Evolutionary conservation across 1,140 invertebrate species (phyloP), one percentile per base, ranked within the genome.

Genomic region (Pogonomyrmex barbatus): DNA sequence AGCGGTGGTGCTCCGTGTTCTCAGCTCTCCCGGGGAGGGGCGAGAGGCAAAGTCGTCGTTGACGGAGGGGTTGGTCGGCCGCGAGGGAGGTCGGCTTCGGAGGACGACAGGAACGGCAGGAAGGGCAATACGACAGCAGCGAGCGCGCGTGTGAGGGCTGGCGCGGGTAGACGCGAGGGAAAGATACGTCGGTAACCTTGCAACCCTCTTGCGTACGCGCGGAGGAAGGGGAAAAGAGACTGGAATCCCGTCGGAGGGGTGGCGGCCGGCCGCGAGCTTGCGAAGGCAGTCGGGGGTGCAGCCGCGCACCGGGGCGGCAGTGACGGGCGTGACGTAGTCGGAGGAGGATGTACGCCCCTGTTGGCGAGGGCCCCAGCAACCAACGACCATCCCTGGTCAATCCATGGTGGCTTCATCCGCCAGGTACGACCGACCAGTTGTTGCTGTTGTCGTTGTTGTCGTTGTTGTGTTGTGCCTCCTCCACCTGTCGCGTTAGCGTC

Each of bases 291-390:
- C 85, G 91, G 88, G 91, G 89, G 89, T 90, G 89, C 90, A 91
- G 88, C 85, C 87, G 88, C 90, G 88, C 89, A 88, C 92, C 91
- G 87, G 90, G 93, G 91, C 88, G 90, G 87, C 93, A 95, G 94
- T 94, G 93, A 94, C 94, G 94, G 94, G 94, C 94, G 94, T 94
- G 94, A 94, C 93, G 94, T 95, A 93, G 93, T 91, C 92, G 91
- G 92, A 93, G 94, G 93, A 95, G 93, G 94, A 95, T 95, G 94
- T 95, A 95, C 91, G 93, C 94, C 93, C 93, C 93, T 94, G 93
- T 93, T 88, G 94, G 93, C 92, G 94, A 93, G 91, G 93, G 90
- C 91, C 92, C 93, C 92, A 94, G 92, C 91, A 94, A 94, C 92
- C 93, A 94, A 91, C 92, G 94, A 92, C 90, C 93, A 93, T 92